These are phyloP conservation scores for Trematocara variabile DNA, from an alignment of 2,113 vertebrate genomes.

Conservation along the genomic window DNA sequence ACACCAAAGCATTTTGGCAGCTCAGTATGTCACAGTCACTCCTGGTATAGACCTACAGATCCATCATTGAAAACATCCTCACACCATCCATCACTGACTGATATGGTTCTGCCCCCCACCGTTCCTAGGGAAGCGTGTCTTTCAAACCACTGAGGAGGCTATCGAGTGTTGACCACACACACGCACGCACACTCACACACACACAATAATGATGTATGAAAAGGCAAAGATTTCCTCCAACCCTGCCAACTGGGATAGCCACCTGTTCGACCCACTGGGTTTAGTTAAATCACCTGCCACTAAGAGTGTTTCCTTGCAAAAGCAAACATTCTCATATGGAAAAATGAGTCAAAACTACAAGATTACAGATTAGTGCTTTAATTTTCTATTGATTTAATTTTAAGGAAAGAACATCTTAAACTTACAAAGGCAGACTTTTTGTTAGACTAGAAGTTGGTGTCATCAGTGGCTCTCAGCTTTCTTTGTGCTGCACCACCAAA, in stretches of 20 bases:
- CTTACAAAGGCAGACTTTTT: neutral
- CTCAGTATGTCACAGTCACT: slow-evolving; percentile 22
- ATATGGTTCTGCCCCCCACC: slow-evolving; percentile 24
- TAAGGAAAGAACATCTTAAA: neutral
- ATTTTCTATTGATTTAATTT: neutral
- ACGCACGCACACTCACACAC: neutral
- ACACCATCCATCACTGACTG: slow-evolving; percentile 51
- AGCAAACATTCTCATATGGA: neutral
- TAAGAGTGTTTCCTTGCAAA: neutral
- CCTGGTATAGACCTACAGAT: slow-evolving; percentile 21
- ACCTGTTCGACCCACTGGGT: slow-evolving; percentile 21
- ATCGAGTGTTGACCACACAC: neutral
- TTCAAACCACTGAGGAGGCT: slow-evolving; percentile 41
- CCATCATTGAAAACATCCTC: slow-evolving; percentile 36
- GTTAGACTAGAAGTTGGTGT: neutral
- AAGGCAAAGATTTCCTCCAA: neutral
- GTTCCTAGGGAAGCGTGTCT: slow-evolving; percentile 43
- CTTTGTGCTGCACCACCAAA: neutral
- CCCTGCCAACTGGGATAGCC: neutral
- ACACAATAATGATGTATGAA: neutral
- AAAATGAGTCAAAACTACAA: neutral
- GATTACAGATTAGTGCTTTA: neutral
- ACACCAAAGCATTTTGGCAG: neutral
- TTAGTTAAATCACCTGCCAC: neutral
- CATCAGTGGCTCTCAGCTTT: neutral